Percentiles rank a stretch among this genome's conserved stretches.
Conservation (phyloP, 2,113 vertebrate genomes). For the Urocitellus parryii region DNA sequence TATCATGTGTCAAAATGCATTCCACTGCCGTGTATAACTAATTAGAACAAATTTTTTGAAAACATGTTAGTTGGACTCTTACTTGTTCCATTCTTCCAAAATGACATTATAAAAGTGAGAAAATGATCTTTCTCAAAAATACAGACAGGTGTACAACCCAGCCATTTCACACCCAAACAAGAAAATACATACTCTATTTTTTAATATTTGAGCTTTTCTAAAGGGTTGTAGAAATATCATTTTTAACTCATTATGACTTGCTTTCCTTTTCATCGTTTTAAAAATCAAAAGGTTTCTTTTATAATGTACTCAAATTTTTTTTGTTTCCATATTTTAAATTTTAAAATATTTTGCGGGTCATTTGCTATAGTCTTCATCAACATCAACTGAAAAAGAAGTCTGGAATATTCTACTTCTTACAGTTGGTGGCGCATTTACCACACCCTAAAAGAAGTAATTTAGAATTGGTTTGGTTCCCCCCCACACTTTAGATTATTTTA, state of each 20-base stretch:
- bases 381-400: not conserved
- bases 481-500: not conserved
- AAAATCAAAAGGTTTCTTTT: slow-evolving; percentile 22
- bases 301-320: not conserved
- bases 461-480: not conserved
- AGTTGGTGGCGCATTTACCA: not conserved
- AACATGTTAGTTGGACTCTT: not conserved
- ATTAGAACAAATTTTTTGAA: too few relatives aligned
- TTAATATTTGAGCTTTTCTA: not conserved
- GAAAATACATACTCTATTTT: not conserved
- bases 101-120: not conserved
- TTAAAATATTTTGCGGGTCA: not conserved
- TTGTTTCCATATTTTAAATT: not conserved
- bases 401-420: not conserved
- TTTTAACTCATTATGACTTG: not conserved
- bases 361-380: not conserved
- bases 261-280: not conserved
- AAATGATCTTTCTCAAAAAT: not conserved
- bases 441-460: not conserved
- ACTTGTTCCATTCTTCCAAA: slow-evolving; percentile 24
- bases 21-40: too few relatives aligned
- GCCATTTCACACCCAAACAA: not conserved
- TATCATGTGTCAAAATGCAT: too few relatives aligned
- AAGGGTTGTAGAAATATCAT: not conserved
- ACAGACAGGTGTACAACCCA: not conserved